Percentiles rank a stretch among this genome's conserved stretches.
Conservation (phyloP, 2,888 invertebrate genomes). For the Willowsia nigromaculata region DNA sequence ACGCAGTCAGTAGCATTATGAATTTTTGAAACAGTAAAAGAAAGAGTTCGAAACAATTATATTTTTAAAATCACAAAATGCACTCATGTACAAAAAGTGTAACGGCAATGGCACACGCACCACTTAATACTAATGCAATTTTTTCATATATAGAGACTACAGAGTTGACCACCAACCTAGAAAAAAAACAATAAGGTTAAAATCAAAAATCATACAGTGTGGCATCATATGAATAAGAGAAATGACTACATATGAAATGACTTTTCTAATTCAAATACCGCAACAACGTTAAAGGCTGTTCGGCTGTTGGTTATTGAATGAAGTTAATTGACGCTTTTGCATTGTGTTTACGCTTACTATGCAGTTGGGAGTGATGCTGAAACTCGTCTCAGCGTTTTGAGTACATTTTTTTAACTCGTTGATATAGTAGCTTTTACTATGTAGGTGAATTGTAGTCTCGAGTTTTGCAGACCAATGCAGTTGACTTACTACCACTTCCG, state of each 20-base stretch:
- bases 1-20: not conserved
- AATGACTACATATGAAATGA: not conserved
- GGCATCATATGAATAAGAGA: not conserved
- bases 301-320: not conserved
- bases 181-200: constrained; percentile 59
- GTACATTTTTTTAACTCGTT: not conserved
- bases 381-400: not conserved
- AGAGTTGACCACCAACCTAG: constrained; percentile 65
- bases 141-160: constrained; percentile 22
- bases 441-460: not conserved
- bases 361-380: not conserved
- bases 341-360: constrained; percentile 4
- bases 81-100: constrained; percentile 35
- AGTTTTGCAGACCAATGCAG: not conserved
- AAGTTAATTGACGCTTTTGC: constrained; percentile 45
- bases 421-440: not conserved
- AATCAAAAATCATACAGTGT: constrained; percentile 7
- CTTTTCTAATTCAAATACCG: constrained; percentile 16
- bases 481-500: constrained; percentile 45
- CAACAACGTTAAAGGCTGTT: not conserved
- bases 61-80: not conserved
- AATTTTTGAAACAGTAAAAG: not conserved
- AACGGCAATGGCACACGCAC: constrained; percentile 59
- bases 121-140: constrained; percentile 43
- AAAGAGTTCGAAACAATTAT: not conserved